Evolutionary conservation across 1,140 invertebrate species (phyloP), one percentile per base, ranked within the genome.

Genomic region (Drosophila obscura): DNA sequence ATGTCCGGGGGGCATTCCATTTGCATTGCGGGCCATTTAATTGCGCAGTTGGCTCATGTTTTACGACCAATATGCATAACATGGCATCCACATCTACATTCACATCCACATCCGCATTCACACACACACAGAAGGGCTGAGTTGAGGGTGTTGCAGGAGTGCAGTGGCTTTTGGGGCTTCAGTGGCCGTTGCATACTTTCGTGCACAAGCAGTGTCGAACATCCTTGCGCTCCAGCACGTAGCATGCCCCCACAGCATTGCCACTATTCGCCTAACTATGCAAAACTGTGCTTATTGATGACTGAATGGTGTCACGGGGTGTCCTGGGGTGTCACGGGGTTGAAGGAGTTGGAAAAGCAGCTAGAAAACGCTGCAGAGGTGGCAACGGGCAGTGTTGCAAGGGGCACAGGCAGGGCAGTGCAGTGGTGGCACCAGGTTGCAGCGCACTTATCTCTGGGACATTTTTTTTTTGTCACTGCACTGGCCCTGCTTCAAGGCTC

Each of bases 21-120:
- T 73, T 73, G 69, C 69, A 73, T 73, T 73, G 71, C 69, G 71
- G 61, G 62, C 62, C 77, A 85, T 85, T 84, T 85, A 84, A 84
- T 84, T 85, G 80, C 73, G 73, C 77, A 85, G 78, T 80, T 84
- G 77, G 59, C 56, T 60, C 80, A 85, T 85, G 73, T 80, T 85
- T 84, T 84, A 84, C 77, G 73, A 77, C 58, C 57, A 55, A 65
- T 62, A 64, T 73, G 69, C 69, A 73, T 73, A 73, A 64, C 71
- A 63, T 56, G 61, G 63, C 57, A 73, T 72, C 58, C 72, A 58
- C 55, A 44, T 13, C 2, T 9, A 50, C 24, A 24, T 11, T 7
- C 11, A 24, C 60, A 73, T 62, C 50, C 72, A 58, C 55, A 44
- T 8, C 15, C 19, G 8, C 48, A 24, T 16, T 7, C 13, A 62